Percentiles rank a stretch among this genome's conserved stretches.
Conservation (phyloP, 2,113 vertebrate species). For the Ageneiosus marmoratus region DNA sequence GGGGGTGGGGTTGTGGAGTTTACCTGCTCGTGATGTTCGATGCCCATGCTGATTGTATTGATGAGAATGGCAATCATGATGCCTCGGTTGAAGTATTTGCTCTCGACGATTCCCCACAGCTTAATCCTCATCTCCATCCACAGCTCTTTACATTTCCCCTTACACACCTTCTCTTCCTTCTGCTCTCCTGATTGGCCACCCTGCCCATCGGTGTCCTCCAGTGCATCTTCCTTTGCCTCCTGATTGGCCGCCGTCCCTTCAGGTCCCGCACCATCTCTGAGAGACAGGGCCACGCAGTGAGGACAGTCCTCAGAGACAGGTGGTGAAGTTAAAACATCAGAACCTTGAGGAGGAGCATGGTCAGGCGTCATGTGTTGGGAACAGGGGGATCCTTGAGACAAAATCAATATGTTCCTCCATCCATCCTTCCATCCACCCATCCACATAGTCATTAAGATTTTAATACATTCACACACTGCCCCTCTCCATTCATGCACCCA, state of each 20-base stretch:
- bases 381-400: conserved; percentile 71
- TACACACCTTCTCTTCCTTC: conserved; percentile 49
- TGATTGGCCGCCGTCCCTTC: conserved; percentile 39
- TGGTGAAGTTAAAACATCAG: conserved; percentile 70
- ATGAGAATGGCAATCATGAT: conserved; percentile 98
- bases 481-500: not conserved
- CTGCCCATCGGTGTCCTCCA: conserved; percentile 62
- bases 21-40: conserved; percentile 95
- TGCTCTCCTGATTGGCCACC: conserved; percentile 3
- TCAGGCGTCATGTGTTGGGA: conserved; percentile 74
- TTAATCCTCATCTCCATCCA: conserved; percentile 77
- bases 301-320: conserved; percentile 76
- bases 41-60: conserved; percentile 98
- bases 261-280: conserved; percentile 61
- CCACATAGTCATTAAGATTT: not conserved
- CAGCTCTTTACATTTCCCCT: conserved; percentile 18
- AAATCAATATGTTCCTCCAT: not conserved
- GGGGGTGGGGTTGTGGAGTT: conserved; percentile 7
- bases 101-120: conserved; percentile 91
- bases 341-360: conserved; percentile 67
- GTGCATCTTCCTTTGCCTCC: conserved; percentile 59
- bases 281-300: conserved; percentile 64
- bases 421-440: not conserved
- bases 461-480: too few relatives aligned
- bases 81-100: conserved; percentile 96